Conservation (phyloP, 2,888 invertebrate species). For the Amiota communis region DNA sequence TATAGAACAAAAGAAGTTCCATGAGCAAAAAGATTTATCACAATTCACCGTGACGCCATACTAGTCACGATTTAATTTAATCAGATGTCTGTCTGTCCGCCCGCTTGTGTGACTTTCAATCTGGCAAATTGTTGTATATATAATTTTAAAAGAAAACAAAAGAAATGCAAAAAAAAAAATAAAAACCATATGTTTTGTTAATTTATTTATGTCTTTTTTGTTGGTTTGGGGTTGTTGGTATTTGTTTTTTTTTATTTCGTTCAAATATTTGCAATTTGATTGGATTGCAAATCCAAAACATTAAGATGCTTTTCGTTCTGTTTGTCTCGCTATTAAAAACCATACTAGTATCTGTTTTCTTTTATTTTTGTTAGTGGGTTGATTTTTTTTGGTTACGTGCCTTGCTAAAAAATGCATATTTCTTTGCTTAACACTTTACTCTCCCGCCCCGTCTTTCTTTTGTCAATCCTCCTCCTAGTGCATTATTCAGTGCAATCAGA, state of each 20-base stretch:
- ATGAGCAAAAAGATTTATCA: too few species aligned
- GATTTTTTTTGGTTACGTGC: slow-evolving; percentile 45
- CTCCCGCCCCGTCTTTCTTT: neutral
- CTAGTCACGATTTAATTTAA: too few species aligned
- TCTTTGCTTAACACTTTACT: neutral
- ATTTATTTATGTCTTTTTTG: slow-evolving; percentile 23
- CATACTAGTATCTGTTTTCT: neutral
- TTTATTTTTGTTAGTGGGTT: slow-evolving; percentile 37
- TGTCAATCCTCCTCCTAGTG: neutral
- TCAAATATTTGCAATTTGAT: slow-evolving; percentile 50
- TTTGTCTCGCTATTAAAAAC: neutral
- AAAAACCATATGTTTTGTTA: too few species aligned
- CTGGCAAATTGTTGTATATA: too few species aligned
- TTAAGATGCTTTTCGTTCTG: neutral
- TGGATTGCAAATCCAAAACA: slow-evolving; percentile 47
- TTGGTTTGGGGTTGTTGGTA: slow-evolving; percentile 36
- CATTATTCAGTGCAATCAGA: neutral
- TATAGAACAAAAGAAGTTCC: too few species aligned
- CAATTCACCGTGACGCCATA: too few species aligned
- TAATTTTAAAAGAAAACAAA: too few species aligned
- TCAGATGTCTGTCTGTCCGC: too few species aligned
- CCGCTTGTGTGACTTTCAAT: too few species aligned
- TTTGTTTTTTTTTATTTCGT: slow-evolving; percentile 38
- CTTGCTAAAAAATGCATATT: slow-evolving; percentile 8
- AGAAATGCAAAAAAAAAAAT: too few species aligned